phyloP scores from a whole-genome alignment of 2,797 vertebrate species.

The Lepilemur septentrionalis region DNA sequence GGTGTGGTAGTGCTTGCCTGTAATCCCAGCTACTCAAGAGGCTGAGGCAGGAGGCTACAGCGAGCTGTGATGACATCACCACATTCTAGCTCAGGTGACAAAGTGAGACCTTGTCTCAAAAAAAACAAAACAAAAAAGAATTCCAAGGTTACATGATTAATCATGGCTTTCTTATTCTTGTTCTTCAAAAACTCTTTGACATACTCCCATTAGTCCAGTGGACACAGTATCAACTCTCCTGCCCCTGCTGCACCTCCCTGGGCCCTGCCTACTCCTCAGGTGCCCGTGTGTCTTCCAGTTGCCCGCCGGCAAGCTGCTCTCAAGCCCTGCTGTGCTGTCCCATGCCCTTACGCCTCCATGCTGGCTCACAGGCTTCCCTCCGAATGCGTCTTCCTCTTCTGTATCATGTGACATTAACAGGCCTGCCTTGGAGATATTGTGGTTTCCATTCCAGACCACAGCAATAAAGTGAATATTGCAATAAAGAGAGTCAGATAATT shows the following conservation, averaged over 20 bases:
- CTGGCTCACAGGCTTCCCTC: too few species aligned
- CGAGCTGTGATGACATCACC: not conserved
- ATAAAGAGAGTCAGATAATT: not conserved
- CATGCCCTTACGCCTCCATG: fast-evolving
- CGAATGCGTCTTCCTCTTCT: not conserved
- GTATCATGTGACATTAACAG: fast-evolving
- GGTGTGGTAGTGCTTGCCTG: too few species aligned
- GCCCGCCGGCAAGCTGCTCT: not conserved
- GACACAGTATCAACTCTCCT: fast-evolving
- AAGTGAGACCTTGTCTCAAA: too few species aligned
- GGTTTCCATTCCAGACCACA: not conserved
- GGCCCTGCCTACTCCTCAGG: fast-evolving
- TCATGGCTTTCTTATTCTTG: not conserved
- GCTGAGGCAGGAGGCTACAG: too few species aligned
- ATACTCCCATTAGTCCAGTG: fast-evolving
- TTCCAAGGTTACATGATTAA: fast-evolving
- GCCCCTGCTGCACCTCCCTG: fast-evolving
- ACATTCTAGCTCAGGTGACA: too few species aligned
- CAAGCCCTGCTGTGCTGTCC: fast-evolving
- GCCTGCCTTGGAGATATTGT: too few species aligned
- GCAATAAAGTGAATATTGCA: not conserved
- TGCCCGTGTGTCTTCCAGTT: not conserved
- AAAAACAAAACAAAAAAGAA: too few species aligned
- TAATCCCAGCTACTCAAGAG: too few species aligned
- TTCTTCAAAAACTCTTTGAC: not conserved